Evolutionary conservation across 2,113 vertebrate species (phyloP).

Genomic region (Ploceus nigricollis): DNA sequence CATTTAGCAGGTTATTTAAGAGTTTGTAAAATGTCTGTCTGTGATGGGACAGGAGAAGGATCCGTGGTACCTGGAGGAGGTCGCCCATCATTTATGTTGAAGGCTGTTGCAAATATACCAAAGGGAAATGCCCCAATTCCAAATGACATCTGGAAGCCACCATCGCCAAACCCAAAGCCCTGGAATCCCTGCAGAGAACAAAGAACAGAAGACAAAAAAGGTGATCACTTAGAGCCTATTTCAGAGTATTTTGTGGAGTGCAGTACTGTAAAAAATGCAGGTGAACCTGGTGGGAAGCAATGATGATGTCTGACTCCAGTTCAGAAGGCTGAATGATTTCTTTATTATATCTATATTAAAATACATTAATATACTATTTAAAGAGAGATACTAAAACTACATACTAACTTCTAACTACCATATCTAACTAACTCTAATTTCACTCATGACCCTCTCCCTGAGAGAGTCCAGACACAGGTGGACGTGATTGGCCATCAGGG

Average conservation of each 20-base stretch:
- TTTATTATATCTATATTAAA: too few relatives aligned
- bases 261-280: too few relatives aligned
- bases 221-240: background rate
- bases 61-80: slow-evolving; percentile 88
- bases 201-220: background rate
- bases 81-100: slow-evolving; percentile 96
- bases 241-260: background rate
- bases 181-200: slow-evolving; percentile 87
- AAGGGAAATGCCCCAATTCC: slow-evolving; percentile 98
- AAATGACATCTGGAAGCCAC: slow-evolving; percentile 98
- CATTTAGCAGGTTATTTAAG: background rate
- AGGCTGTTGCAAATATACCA: slow-evolving; percentile 97
- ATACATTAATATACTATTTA: too few relatives aligned
- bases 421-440: too few relatives aligned
- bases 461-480: too few relatives aligned
- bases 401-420: too few relatives aligned
- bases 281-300: too few relatives aligned
- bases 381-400: too few relatives aligned
- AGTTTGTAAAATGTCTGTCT: background rate
- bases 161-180: slow-evolving; percentile 96
- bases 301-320: too few relatives aligned
- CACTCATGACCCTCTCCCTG: too few relatives aligned
- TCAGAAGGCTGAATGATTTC: too few relatives aligned
- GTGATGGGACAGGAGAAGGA: background rate
- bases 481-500: too few relatives aligned